A percentile compares a stretch with the other conserved stretches of the same genome.
phyloP scores from a whole-genome alignment of 2,113 vertebrate genomes.

The Hippocampus abdominalis region DNA sequence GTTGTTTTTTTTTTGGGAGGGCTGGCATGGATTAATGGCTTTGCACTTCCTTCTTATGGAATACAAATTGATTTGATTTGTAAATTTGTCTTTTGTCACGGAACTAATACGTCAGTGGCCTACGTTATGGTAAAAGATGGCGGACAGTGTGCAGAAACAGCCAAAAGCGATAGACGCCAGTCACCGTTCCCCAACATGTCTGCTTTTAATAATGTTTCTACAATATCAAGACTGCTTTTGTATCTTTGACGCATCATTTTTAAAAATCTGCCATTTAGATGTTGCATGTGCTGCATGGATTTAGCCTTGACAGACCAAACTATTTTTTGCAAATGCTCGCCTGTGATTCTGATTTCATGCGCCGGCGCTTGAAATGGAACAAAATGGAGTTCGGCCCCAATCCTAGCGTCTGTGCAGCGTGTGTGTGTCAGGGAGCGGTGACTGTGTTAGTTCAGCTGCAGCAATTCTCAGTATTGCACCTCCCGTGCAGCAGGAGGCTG shows the following conservation, averaged over 20 bases:
- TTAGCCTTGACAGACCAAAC: background rate
- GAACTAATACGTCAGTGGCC: too few species aligned
- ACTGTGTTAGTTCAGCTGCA: slow-evolving; percentile 54
- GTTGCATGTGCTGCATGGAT: background rate
- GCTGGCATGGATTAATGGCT: too few species aligned
- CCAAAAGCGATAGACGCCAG: background rate
- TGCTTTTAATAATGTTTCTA: background rate
- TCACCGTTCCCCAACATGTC: background rate
- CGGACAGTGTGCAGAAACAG: background rate
- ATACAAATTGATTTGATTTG: too few species aligned
- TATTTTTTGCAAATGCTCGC: slow-evolving; percentile 1
- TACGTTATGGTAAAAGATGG: background rate
- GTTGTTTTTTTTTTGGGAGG: too few species aligned
- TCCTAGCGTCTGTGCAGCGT: slow-evolving; percentile 11
- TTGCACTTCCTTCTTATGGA: too few species aligned
- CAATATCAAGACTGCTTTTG: background rate
- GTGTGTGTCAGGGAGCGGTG: background rate
- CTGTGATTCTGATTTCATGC: slow-evolving; percentile 1
- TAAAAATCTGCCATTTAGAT: background rate
- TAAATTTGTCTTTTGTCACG: too few species aligned
- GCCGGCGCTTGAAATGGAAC: slow-evolving; percentile 2
- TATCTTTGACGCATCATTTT: background rate
- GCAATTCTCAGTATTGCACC: slow-evolving; percentile 43
- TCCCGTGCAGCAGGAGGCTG: slow-evolving; percentile 26
- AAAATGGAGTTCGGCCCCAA: slow-evolving; percentile 1